Conservation (phyloP, 2,797 vertebrate species). For the Enteromius mattozi region DNA sequence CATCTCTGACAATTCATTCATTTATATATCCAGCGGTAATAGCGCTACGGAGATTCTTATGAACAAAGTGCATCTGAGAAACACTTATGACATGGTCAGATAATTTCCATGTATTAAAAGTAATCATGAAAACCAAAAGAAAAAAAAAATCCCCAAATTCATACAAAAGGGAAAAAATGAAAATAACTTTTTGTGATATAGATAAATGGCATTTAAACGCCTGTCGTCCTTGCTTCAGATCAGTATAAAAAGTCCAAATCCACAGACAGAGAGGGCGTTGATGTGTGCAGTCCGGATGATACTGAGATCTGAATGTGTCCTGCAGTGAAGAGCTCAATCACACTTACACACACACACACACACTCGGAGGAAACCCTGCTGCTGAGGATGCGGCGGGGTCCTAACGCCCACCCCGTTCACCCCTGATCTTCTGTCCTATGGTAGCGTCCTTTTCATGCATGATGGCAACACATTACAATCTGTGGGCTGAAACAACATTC, state of each 20-base stretch:
- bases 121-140: constrained; percentile 34
- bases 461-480: not conserved
- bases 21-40: constrained; percentile 45
- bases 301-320: constrained; percentile 45
- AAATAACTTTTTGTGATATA: not conserved
- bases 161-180: not conserved
- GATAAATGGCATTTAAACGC: constrained; percentile 11
- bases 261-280: constrained; percentile 19
- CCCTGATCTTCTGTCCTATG: not conserved
- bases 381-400: constrained; percentile 52
- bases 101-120: constrained; percentile 34
- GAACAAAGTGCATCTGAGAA: constrained; percentile 8
- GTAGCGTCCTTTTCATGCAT: not conserved
- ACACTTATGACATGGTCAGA: constrained; percentile 16
- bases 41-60: not conserved
- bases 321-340: constrained; percentile 39
- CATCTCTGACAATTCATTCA: constrained; percentile 64
- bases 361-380: constrained; percentile 24
- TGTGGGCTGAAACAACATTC: not conserved
- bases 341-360: constrained; percentile 24
- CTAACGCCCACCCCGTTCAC: constrained; percentile 44
- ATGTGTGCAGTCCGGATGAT: constrained; percentile 21
- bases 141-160: constrained; percentile 8
- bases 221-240: not conserved
- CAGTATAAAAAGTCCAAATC: constrained; percentile 43